These are phyloP conservation scores for Calameuta filiformis DNA, from an alignment of 2,888 invertebrate genomes.

Conservation along the genomic window DNA sequence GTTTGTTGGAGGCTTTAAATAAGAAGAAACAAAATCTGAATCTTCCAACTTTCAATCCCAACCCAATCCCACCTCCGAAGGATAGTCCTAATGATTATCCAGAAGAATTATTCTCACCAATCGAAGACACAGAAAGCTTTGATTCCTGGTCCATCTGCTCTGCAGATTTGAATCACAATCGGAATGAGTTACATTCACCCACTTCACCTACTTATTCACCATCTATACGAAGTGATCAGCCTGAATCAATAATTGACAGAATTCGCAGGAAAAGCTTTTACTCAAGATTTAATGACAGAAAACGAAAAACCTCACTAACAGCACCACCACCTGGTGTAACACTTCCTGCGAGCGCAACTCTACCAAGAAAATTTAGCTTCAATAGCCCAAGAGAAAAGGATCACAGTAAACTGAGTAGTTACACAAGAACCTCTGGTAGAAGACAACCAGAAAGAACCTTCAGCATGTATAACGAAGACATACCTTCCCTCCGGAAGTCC, in stretches of 20 bases:
- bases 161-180: slow-evolving; percentile 58
- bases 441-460: slow-evolving; percentile 46
- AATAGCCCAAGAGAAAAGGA: slow-evolving; percentile 47
- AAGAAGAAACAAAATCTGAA: slow-evolving; percentile 9
- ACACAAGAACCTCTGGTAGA: slow-evolving; percentile 14
- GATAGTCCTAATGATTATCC: slow-evolving; percentile 19
- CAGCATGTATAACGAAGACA: slow-evolving; percentile 47
- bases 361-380: slow-evolving; percentile 65
- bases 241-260: slow-evolving; percentile 84
- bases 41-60: slow-evolving; percentile 10
- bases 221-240: slow-evolving; percentile 42
- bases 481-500: slow-evolving; percentile 40
- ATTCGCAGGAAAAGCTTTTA: slow-evolving; percentile 91
- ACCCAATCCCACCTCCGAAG: slow-evolving; percentile 16
- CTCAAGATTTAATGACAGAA: slow-evolving; percentile 87
- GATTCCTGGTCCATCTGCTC: slow-evolving; percentile 79
- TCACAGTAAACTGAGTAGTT: slow-evolving; percentile 16
- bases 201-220: slow-evolving; percentile 62
- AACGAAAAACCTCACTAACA: slow-evolving; percentile 77
- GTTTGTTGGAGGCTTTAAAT: background rate
- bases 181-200: slow-evolving; percentile 64
- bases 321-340: slow-evolving; percentile 66
- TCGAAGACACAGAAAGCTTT: slow-evolving; percentile 70
- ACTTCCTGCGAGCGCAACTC: slow-evolving; percentile 49
- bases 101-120: slow-evolving; percentile 68